Evolutionary conservation across 2,797 vertebrate species (phyloP).

Genomic region (Acipenser oxyrinchus): DNA sequence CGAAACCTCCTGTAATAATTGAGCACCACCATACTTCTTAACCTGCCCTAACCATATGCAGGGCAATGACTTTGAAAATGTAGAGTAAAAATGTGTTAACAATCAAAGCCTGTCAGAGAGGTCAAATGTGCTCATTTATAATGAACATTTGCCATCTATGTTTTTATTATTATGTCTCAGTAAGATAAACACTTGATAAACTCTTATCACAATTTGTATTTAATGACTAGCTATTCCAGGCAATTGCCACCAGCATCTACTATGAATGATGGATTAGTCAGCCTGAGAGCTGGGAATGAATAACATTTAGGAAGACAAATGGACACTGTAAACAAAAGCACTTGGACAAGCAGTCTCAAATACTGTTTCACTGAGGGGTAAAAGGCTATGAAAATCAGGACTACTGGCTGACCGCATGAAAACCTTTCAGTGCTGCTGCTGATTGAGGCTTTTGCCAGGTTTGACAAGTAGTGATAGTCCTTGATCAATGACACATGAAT

Average conservation of each 20-base stretch:
- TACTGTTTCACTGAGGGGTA: background rate
- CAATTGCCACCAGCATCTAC: background rate
- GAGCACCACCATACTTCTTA: background rate
- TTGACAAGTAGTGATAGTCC: background rate
- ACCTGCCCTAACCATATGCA: too few species aligned
- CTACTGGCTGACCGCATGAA: background rate
- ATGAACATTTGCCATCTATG: too few species aligned
- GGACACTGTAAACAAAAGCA: slow-evolving; percentile 12
- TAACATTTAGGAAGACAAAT: slow-evolving; percentile 5
- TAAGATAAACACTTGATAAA: too few species aligned
- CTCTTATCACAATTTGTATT: background rate
- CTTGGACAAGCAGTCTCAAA: slow-evolving; percentile 4
- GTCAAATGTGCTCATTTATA: too few species aligned
- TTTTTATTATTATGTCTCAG: too few species aligned
- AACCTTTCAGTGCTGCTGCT: slow-evolving; percentile 7
- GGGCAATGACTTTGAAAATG: too few species aligned
- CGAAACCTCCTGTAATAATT: background rate
- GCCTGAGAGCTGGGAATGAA: background rate
- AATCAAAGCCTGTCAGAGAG: too few species aligned
- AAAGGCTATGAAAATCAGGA: background rate
- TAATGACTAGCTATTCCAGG: background rate
- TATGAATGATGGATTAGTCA: slow-evolving; percentile 14
- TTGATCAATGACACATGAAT: background rate
- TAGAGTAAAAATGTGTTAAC: too few species aligned
- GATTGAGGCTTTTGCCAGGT: slow-evolving; percentile 8